Conservation (phyloP, 2,888 invertebrate genomes). For the Trissolcus brochymenae region DNA sequence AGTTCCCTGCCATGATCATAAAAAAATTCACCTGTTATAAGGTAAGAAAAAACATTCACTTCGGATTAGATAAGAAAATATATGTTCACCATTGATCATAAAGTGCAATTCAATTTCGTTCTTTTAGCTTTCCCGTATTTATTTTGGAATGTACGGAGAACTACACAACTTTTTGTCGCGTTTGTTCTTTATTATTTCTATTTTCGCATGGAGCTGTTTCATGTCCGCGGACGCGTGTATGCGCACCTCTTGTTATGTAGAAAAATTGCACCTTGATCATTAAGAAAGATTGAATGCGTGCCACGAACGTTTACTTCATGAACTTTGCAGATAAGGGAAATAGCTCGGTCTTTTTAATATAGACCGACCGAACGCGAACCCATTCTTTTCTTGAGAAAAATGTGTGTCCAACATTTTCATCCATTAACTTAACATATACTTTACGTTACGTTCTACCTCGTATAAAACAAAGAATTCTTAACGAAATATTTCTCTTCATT, state of each 20-base stretch:
- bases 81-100: constrained; percentile 16
- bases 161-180: constrained; percentile 23
- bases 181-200: constrained; percentile 8
- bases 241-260: constrained; percentile 34
- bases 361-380: constrained; percentile 30
- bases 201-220: constrained; percentile 38
- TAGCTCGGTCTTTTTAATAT: constrained; percentile 44
- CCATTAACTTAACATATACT: constrained; percentile 16
- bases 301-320: constrained; percentile 50
- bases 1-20: constrained; percentile 1
- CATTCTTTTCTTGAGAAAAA: constrained; percentile 44
- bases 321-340: constrained; percentile 51
- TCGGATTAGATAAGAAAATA: too few relatives aligned
- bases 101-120: not conserved
- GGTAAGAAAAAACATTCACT: too few relatives aligned
- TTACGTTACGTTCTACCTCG: constrained; percentile 4
- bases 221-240: constrained; percentile 36
- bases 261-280: constrained; percentile 53
- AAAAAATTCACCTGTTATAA: too few relatives aligned
- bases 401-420: constrained; percentile 47
- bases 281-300: constrained; percentile 54
- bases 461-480: not conserved
- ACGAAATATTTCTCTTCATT: not conserved
- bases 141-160: too few relatives aligned
- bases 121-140: not conserved